These are phyloP conservation scores for Sminthurinus aureus DNA, from an alignment of 2,888 invertebrate genomes.

Conservation along the genomic window DNA sequence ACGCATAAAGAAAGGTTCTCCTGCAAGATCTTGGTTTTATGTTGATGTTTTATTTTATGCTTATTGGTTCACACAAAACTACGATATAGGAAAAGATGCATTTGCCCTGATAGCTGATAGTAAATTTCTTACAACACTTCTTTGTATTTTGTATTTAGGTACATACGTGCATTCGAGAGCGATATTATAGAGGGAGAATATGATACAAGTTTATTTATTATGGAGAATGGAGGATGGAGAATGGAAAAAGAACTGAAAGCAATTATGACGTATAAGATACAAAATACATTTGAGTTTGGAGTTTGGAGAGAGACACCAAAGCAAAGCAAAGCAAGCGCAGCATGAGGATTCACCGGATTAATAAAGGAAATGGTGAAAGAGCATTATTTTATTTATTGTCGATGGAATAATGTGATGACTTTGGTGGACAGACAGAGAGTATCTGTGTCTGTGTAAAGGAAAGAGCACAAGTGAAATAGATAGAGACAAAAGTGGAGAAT, in stretches of 20 bases:
- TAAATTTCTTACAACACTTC: no score
- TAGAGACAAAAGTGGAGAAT: not conserved
- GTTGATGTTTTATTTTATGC: not conserved
- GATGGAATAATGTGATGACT: conserved; percentile 40
- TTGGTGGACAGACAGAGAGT: conserved; percentile 2
- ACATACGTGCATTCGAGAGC: no score
- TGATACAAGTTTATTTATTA: no score
- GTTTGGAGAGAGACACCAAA: conserved; percentile 2
- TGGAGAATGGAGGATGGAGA: not conserved
- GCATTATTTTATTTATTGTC: conserved; percentile 38
- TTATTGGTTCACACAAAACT: not conserved
- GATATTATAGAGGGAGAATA: no score
- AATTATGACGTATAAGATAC: conserved; percentile 13
- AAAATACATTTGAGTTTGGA: not conserved
- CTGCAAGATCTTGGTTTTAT: not conserved
- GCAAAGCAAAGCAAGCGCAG: no score
- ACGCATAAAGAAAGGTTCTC: conserved; percentile 6
- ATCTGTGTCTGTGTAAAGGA: not conserved
- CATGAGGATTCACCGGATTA: conserved; percentile 34
- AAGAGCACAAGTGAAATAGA: not conserved
- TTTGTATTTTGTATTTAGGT: no score
- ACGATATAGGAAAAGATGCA: no score
- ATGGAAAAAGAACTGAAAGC: not conserved
- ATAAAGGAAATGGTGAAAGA: conserved; percentile 37
- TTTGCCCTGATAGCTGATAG: no score